A percentile compares a stretch with the other conserved stretches of the same genome.
Conservation (phyloP, 2,888 invertebrate genomes). For the Caprella mutica region DNA sequence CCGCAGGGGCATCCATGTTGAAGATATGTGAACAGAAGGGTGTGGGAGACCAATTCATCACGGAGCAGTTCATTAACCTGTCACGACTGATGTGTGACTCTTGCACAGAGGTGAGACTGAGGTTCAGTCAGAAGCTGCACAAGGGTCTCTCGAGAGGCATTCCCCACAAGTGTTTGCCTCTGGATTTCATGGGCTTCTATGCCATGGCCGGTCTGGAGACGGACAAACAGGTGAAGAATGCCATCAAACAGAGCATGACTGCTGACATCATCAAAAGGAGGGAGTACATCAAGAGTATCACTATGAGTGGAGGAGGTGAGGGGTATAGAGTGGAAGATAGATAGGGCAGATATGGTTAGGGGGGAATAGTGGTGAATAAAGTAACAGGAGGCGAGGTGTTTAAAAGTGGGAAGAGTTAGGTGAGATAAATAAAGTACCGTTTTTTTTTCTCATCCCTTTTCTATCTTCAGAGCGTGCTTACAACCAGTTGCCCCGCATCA, state of each 20-base stretch:
- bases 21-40: constrained; percentile 95
- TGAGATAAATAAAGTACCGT: no score
- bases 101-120: constrained; percentile 62
- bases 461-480: constrained; percentile 54
- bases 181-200: constrained; percentile 95
- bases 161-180: constrained; percentile 77
- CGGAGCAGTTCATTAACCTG: constrained; percentile 87
- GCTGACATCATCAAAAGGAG: constrained; percentile 75
- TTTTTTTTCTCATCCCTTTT: background rate
- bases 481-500: constrained; percentile 68
- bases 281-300: constrained; percentile 78
- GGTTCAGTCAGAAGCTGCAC: constrained; percentile 81
- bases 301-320: constrained; percentile 49
- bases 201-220: constrained; percentile 79
- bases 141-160: constrained; percentile 73
- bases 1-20: constrained; percentile 89
- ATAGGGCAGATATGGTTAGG: no score
- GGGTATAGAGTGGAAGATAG: no score
- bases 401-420: no score
- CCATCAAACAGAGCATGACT: constrained; percentile 61
- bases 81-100: constrained; percentile 70
- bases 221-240: constrained; percentile 57
- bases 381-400: no score
- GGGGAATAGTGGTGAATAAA: background rate
- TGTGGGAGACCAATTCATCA: constrained; percentile 85